phyloP scores from a whole-genome alignment of 1,140 invertebrate species.

The Drosophila santomea region DNA sequence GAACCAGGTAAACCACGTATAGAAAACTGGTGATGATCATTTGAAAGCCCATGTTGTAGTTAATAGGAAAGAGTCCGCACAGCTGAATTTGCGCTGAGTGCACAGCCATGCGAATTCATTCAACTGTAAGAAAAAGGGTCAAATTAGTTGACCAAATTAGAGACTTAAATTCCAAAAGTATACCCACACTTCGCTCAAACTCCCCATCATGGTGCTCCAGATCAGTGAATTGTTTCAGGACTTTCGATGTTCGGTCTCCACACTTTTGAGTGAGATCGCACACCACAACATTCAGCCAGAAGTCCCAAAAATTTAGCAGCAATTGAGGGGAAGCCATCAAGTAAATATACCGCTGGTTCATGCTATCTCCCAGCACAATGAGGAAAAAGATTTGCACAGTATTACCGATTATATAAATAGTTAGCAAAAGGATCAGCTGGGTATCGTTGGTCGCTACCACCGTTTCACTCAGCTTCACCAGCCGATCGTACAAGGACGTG shows the following conservation, averaged over 20 bases:
- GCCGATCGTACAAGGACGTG: slow-evolving; percentile 18
- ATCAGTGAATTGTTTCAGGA: slow-evolving; percentile 33
- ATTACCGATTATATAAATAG: slow-evolving; percentile 20
- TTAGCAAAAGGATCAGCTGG: slow-evolving; percentile 21
- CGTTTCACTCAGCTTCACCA: slow-evolving; percentile 18
- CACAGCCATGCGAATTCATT: slow-evolving; percentile 47
- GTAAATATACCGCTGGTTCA: background rate
- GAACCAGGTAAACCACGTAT: slow-evolving; percentile 49
- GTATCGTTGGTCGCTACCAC: slow-evolving; percentile 17
- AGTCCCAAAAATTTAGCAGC: slow-evolving; percentile 40
- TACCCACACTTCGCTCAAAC: slow-evolving; percentile 44
- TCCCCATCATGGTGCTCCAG: background rate
- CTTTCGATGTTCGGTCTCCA: slow-evolving; percentile 15
- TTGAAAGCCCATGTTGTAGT: slow-evolving; percentile 48
- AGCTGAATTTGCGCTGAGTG: slow-evolving; percentile 29
- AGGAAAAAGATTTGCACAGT: slow-evolving; percentile 37
- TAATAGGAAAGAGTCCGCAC: slow-evolving; percentile 44
- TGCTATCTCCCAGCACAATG: slow-evolving; percentile 21
- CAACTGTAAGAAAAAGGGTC: slow-evolving; percentile 12
- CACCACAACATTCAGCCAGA: slow-evolving; percentile 45
- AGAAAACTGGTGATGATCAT: slow-evolving; percentile 33
- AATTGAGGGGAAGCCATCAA: background rate
- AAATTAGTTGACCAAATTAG: background rate
- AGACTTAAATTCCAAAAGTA: background rate
- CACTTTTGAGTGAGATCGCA: slow-evolving; percentile 38